A percentile compares a stretch with the other conserved stretches of the same genome.
Conservation (phyloP, 2,113 vertebrate genomes). For the Bubo bubo region DNA sequence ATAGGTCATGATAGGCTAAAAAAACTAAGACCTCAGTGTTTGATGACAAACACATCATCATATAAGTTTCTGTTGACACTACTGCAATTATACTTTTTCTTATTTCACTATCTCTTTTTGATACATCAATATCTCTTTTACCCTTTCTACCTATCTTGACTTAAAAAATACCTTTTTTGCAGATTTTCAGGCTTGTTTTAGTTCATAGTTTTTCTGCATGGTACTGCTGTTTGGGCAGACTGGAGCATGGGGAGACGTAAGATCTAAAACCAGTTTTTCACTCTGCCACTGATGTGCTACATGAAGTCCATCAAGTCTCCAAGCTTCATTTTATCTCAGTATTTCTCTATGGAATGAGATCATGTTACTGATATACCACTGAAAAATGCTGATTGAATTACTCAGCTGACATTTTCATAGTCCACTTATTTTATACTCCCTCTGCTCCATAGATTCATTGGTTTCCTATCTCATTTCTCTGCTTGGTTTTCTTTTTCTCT, state of each 20-base stretch:
- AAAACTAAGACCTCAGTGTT: neutral
- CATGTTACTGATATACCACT: neutral
- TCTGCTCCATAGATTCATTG: neutral
- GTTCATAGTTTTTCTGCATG: neutral
- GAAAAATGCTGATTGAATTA: neutral
- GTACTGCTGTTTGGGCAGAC: neutral
- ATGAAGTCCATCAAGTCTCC: neutral
- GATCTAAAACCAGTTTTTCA: neutral
- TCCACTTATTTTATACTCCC: neutral
- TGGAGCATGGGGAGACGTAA: neutral
- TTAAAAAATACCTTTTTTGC: neutral
- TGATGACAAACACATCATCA: neutral
- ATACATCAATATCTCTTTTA: neutral
- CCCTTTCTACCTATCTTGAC: neutral
- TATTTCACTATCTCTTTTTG: neutral
- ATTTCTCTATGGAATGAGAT: neutral
- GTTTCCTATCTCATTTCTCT: neutral
- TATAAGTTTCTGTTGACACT: neutral
- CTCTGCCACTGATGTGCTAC: neutral
- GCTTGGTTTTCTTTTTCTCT: neutral
- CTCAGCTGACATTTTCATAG: slow-evolving; percentile 1
- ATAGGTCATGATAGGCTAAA: neutral
- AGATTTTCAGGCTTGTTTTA: neutral
- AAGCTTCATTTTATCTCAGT: neutral
- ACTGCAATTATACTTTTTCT: neutral